A percentile compares a stretch with the other conserved stretches of the same genome.
phyloP scores from a whole-genome alignment of 2,888 invertebrate genomes.

The Apotomis capreana region DNA sequence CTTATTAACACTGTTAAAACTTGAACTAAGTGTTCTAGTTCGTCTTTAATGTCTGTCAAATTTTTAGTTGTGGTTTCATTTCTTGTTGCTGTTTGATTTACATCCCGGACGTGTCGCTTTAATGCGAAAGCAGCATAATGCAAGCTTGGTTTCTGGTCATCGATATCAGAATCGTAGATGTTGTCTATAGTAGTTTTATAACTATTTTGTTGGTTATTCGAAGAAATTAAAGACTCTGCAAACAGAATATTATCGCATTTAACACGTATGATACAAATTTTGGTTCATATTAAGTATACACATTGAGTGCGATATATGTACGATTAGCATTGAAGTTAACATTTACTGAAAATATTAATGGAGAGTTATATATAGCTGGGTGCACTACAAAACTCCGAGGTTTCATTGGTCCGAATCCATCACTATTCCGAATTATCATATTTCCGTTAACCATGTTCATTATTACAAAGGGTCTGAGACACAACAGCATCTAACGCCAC shows the following conservation, averaged over 20 bases:
- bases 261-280: not conserved
- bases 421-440: too few relatives aligned
- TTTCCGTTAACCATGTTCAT: too few relatives aligned
- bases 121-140: conserved; percentile 48
- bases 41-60: conserved; percentile 33
- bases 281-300: too few relatives aligned
- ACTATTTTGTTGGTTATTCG: conserved; percentile 7
- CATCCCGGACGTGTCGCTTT: conserved; percentile 57
- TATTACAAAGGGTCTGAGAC: too few relatives aligned
- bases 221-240: conserved; percentile 6
- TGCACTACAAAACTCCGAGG: too few relatives aligned
- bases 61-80: conserved; percentile 33
- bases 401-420: too few relatives aligned
- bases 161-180: not conserved
- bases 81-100: conserved; percentile 17
- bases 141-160: not conserved
- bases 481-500: too few relatives aligned
- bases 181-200: conserved; percentile 2
- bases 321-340: too few relatives aligned
- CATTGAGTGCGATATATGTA: too few relatives aligned
- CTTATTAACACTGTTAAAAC: conserved; percentile 59
- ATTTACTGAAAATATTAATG: too few relatives aligned
- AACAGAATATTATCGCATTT: not conserved
- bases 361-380: too few relatives aligned
- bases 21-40: conserved; percentile 51